Base-by-base conservation (phyloP, 2,113 vertebrate species). In the Nycticorax nycticorax region DNA sequence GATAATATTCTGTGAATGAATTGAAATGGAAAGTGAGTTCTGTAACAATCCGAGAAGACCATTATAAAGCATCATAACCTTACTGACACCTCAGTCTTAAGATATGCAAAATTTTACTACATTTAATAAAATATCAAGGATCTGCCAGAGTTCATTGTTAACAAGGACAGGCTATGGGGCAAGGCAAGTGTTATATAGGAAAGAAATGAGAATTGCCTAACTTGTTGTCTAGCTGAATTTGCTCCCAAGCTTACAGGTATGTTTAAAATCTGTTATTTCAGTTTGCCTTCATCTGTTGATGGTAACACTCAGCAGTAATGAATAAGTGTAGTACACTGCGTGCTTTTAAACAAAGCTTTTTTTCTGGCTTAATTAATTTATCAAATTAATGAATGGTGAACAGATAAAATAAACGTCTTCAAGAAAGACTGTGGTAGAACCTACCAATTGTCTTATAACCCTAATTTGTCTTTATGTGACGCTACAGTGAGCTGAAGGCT, bases 291-390 rank as follows among this genome's bases (percentile, higher is more conserved):
- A 12, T 91, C 33, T 88, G 56, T 53, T 75, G 43, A 56, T 63
- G 55, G 50, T 74, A 88, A 71, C 21, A n/a, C 20, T 77, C 32
- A 75, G 48, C 30, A 73, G 33, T 57, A 68, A 78, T n/a, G 35
- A 84, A 0, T 39, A 37, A 52, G 43, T 85, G 50, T 60, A 45
- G 26, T 41, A 64, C 14, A 33, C 24, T 75, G 3, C 79, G 50
- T 85, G n/a, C 69, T 93, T 96, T 88, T 88, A 83, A 85, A 92
- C 32, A 86, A 77, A 83, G 22, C 10, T 24, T 88, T 84, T 81
- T 28, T 80, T 71, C 39, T 81, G 47, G 22, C 52, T 64, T 63
- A 81, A 37, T 35, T 60, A 62, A 26, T 85, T 56, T 85, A 33
- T 74, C 28, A 55, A 45, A 71, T 73, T 86, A 14, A 64, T 57